Evolutionary conservation across 2,888 invertebrate species (phyloP).

Genomic region (Dicycla oo): DNA sequence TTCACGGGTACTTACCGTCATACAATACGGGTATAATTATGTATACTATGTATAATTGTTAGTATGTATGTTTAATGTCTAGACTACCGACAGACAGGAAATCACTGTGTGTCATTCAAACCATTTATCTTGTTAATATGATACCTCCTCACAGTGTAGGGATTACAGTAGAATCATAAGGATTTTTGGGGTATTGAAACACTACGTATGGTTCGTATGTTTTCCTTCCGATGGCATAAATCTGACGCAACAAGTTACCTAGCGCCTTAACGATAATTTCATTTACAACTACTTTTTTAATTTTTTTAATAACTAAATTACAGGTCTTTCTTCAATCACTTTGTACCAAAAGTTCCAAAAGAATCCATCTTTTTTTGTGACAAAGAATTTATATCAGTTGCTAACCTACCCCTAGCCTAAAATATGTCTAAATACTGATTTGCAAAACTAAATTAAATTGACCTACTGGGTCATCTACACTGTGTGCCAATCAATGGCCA

Average conservation of each 20-base stretch:
- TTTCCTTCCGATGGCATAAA: background rate
- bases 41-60: conserved; percentile 13
- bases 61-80: conserved; percentile 63
- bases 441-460: background rate
- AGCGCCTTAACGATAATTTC: background rate
- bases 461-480: conserved; percentile 29
- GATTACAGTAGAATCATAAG: conserved; percentile 39
- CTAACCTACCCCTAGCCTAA: background rate
- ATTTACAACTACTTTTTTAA: background rate
- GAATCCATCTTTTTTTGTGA: background rate
- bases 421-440: background rate
- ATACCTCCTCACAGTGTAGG: conserved; percentile 57
- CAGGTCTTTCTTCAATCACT: background rate
- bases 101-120: conserved; percentile 61
- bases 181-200: background rate
- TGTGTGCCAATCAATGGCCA: conserved; percentile 50
- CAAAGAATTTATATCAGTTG: background rate
- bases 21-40: conserved; percentile 10
- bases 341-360: background rate
- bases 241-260: background rate
- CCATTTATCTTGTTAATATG: conserved; percentile 63
- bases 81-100: conserved; percentile 73
- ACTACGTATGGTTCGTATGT: background rate
- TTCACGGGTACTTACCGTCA: conserved; percentile 38
- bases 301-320: no score